These are phyloP conservation scores for Falco rusticolus DNA, from an alignment of 2,797 vertebrate species.

Conservation along the genomic window DNA sequence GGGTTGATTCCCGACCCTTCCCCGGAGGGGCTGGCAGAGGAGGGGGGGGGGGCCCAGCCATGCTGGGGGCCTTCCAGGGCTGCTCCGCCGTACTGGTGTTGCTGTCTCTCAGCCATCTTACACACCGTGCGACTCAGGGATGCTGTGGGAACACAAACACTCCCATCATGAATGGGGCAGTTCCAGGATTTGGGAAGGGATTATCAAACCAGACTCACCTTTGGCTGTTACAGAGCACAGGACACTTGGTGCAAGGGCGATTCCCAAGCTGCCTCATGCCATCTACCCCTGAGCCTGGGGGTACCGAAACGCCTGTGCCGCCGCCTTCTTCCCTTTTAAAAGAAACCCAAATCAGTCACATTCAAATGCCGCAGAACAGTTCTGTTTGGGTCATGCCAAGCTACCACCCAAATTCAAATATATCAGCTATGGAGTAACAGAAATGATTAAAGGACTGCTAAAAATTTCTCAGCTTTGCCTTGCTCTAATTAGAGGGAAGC, in stretches of 20 bases:
- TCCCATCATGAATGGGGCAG: neutral
- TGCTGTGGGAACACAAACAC: neutral
- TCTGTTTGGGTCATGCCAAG: neutral
- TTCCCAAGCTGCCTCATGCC: neutral
- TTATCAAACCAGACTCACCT: neutral
- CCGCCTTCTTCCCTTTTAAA: neutral
- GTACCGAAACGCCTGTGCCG: accelerated
- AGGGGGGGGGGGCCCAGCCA: neutral
- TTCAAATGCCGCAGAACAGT: no score
- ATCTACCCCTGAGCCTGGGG: neutral
- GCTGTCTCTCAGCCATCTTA: neutral
- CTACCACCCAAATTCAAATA: neutral
- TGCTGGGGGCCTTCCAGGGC: neutral
- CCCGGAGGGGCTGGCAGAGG: no score
- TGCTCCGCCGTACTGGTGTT: neutral
- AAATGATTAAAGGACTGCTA: neutral
- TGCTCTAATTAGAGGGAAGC: neutral
- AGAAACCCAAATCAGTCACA: neutral
- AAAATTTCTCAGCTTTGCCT: neutral
- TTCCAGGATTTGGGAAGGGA: neutral
- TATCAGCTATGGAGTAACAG: neutral
- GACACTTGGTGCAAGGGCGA: no score
- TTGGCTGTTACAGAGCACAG: neutral
- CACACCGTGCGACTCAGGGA: accelerated
- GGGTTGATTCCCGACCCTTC: neutral